Evolutionary conservation across 2,113 vertebrate genomes (phyloP), one percentile per base, ranked within the genome.

Genomic region (Lonchura striata): DNA sequence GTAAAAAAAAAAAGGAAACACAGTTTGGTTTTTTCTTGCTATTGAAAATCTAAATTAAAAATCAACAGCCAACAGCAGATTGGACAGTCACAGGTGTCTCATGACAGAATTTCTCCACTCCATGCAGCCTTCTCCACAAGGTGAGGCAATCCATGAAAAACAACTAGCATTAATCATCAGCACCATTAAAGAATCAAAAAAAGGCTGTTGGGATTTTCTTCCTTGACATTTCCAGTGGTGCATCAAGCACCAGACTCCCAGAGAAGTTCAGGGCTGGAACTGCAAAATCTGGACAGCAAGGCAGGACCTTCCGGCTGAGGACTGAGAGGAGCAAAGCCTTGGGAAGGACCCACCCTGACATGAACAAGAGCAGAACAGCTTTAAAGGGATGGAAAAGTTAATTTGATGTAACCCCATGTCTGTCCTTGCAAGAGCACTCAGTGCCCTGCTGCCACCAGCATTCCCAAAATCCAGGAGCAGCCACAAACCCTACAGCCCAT

Each of bases 201-300:
- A 72, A 35, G 10, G 28, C 21, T 10, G 7, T 6, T 24, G 39
- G 30, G 41, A 31, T 56, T 86, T 70, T 35, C 8, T n/a, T 68
- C 41, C 64, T 64, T 2, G 0, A 46, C 2, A 0, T 24, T 91
- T 59, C 61, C 53, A 82, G 61, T 0, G 1, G 41, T 0, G 0
- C 25, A 15, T 14, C 31, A 22, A 37, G 33, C 2, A 35, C 15
- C 64, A 42, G 33, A 21, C 31, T 24, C 87, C 75, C 56, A 23
- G 56, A 12, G 31, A 63, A 70, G 30, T 1, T 37, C 13, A 46
- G 74, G 39, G 42, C 3, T 53, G 33, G 42, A 78, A 70, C 11
- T 16, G 23, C 24, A 17, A 65, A 41, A 27, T 1, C 25, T 0
- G 7, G 66, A 5, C 10, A 79, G 69, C 9, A 27, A 49, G 47